Evolutionary conservation across 2,113 vertebrate genomes (phyloP), one percentile per base, ranked within the genome.

Genomic region (Pseudopodoces humilis): DNA sequence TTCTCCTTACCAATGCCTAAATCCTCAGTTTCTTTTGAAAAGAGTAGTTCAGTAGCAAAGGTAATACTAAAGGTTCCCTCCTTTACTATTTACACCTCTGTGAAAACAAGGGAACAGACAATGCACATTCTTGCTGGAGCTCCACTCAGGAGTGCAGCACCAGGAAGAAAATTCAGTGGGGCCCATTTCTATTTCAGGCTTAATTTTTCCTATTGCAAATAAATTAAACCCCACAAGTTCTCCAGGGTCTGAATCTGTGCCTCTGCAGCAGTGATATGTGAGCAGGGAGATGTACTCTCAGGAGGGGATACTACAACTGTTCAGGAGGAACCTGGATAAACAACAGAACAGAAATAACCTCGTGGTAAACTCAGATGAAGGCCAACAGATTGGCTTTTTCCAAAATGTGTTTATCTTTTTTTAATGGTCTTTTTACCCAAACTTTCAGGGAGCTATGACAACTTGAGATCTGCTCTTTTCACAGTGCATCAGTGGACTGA

Each of bases 381-480:
- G 50, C 63, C 92, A 94, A 92, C 31, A 64, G 30, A 67, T 88
- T 94, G 83, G 27, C 56, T 90, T 84, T 83, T 81, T 59, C 71
- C 63, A 90, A 35, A 76, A 90, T 31, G 7, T 44, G 41, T 92
- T 89, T 84, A 65, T 49, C 44, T 76, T 84, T 74, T 75, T 75
- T 60, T 9, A 84, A 63, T 1, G 3, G 7, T 8, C 30, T 59
- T 81, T 56, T 23, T 6, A 10, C 47, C 55, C 35, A 92, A 83
- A 69, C 33, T 37, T 71, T 64, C 16, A 53, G 44, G 53, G 62
- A 85, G n/a, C 7, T 30, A 7, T 58, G 88, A 60, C 49, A 91
- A 15, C n/a, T 52, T 39, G 46, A 58, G 28, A 71, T 78, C 56
- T 91, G 47, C 13, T 64, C 41, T 76, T 91, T 87, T 33, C 62